These are phyloP conservation scores for Solenopsis invicta DNA, from an alignment of 1,140 invertebrate genomes.

Conservation along the genomic window DNA sequence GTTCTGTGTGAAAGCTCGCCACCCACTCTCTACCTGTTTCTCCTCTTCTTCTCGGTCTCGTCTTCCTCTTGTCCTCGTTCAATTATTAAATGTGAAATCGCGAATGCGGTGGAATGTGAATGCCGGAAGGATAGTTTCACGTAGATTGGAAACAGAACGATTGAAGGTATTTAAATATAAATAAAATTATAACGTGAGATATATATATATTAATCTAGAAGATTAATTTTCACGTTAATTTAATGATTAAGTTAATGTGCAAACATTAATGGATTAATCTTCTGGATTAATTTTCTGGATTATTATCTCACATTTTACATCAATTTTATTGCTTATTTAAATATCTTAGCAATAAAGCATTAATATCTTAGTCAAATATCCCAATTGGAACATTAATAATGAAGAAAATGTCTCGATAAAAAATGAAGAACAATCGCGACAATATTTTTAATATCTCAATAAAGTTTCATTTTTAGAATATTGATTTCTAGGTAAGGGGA, in stretches of 20 bases:
- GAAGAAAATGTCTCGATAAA: background rate
- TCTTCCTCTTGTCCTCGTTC: background rate
- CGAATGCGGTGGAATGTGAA: background rate
- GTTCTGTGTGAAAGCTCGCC: constrained; percentile 11
- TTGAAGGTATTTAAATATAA: background rate
- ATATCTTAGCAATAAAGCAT: no score
- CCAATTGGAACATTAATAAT: no score
- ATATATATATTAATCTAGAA: background rate
- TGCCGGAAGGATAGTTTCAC: background rate
- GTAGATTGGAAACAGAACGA: background rate
- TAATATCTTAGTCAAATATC: no score
- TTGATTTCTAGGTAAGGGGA: background rate
- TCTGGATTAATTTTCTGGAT: no score
- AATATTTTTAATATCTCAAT: background rate
- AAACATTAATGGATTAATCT: no score
- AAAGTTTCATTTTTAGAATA: background rate
- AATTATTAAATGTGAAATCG: background rate
- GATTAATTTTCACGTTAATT: background rate
- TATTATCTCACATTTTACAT: no score
- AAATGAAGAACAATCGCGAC: background rate
- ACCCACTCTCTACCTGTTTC: background rate
- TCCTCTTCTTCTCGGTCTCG: background rate
- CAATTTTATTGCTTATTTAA: no score
- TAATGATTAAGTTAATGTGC: no score
- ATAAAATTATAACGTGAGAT: background rate